A percentile compares a stretch with the other conserved stretches of the same genome.
Evolutionary conservation across 2,888 invertebrate species (phyloP).

Genomic region (Xestia ashworthii): DNA sequence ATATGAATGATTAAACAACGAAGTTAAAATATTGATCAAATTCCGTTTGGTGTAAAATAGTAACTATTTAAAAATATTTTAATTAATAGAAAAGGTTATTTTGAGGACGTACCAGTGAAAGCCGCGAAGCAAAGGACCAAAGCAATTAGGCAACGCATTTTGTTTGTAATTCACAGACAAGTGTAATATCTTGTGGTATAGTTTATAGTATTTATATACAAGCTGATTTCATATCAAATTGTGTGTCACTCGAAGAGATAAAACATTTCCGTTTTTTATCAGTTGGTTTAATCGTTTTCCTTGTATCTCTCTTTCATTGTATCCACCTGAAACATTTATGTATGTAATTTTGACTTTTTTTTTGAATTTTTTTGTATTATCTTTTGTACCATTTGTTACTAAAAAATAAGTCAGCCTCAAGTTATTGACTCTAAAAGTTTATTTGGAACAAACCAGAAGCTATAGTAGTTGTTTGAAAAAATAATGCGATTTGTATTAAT

Average conservation of each 20-base stretch:
- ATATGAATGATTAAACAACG: background rate
- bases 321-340: background rate
- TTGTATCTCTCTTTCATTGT: background rate
- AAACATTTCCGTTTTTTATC: conserved; percentile 1
- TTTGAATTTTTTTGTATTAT: too few species aligned
- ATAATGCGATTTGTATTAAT: background rate
- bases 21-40: background rate
- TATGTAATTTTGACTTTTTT: background rate
- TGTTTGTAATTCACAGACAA: background rate
- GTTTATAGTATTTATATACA: conserved; percentile 10
- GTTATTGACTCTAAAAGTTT: background rate
- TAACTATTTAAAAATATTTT: background rate
- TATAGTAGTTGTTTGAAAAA: too few species aligned
- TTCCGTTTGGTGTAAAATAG: background rate
- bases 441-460: background rate
- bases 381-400: background rate
- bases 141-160: conserved; percentile 3
- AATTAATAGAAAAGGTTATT: background rate
- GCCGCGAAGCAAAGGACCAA: background rate
- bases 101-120: background rate
- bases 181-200: background rate
- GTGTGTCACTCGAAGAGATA: background rate
- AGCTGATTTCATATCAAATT: conserved; percentile 1
- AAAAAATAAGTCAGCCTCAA: background rate
- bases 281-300: background rate